Percentiles rank a stretch among this genome's conserved stretches.
Conservation (phyloP, 2,888 invertebrate genomes). For the Synergus gifuensis region DNA sequence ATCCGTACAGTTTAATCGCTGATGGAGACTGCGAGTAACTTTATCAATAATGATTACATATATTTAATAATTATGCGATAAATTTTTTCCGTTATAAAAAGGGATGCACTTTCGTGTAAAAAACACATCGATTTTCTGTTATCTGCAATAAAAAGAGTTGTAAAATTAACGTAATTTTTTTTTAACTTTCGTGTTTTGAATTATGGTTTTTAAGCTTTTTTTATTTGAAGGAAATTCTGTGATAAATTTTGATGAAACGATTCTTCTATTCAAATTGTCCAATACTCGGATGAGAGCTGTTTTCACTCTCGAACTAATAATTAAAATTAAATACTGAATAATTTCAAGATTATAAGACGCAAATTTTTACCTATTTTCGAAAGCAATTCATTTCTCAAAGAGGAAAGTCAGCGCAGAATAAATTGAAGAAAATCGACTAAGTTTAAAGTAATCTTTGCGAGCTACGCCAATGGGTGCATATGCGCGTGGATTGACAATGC, state of each 20-base stretch:
- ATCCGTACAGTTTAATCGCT: neutral
- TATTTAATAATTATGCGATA: neutral
- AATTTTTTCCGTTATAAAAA: neutral
- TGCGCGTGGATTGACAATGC: slow-evolving; percentile 64
- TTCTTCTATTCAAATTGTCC: no score
- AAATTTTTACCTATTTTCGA: neutral
- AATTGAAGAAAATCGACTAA: neutral
- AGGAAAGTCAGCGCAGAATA: neutral
- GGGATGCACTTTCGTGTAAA: no score
- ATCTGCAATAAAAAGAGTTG: neutral
- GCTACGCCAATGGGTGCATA: slow-evolving; percentile 59
- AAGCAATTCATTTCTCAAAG: neutral
- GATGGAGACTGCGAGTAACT: neutral
- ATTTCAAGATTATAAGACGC: no score
- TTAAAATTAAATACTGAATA: no score
- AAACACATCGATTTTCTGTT: no score
- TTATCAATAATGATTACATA: neutral
- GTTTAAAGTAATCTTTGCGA: slow-evolving; percentile 40
- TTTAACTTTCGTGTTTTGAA: no score
- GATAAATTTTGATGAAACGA: no score
- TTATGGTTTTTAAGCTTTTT: no score
- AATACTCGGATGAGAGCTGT: no score
- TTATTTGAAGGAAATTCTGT: no score
- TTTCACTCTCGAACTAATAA: no score
- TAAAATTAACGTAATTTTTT: neutral